Base-by-base conservation (phyloP, 2,888 invertebrate genomes). In the Phlogophora meticulosa region DNA sequence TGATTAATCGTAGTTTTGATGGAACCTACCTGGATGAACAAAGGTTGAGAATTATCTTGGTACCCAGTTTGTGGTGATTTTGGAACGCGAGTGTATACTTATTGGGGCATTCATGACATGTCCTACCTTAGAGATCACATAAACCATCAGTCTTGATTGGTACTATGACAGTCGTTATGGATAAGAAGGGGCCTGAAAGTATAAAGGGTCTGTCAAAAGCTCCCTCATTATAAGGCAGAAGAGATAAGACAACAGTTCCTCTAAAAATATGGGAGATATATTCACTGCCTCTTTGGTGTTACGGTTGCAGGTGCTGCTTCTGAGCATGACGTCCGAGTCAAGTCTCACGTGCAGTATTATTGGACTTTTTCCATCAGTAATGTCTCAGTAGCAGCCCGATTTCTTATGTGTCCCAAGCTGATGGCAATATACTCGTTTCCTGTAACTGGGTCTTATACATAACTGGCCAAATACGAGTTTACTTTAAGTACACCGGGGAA, bases 1-100 rank as follows among this genome's bases (percentile, higher is more conserved):
- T 77, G 75, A 74, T 80, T 77, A 77, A 74, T 66, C 59, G 34
- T 64, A 63, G 71, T 59, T 80, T 68, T 80, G 65, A 74, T 72
- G 58, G 59, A 36, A 67, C 57, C 20, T 64, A 63, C 62, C 53
- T 38, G 51, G 36, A n/a, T 59, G n/a, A 56, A 45, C 38, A 43
- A 60, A 52, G 75, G 65, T 49, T 7, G 9, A n/a, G 45, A 43
- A 55, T 59, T 46, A 66, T 55, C 48, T 58, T 51, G 38, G 40
- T 63, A 45, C 28, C 22, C 17, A 34, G 7, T 46, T 20, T 66
- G 53, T 75, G 61, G 61, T 55, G 5, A n/a, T n/a, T 40, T 46
- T 58, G 28, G 20, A 51, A 38, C 22, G 7, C 11, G 4, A 13
- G 20, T 13, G 17, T 13, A 15, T 55, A 7, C 7, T 45, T 68